These are phyloP conservation scores for Danio tinwini DNA, from an alignment of 2,797 vertebrate species.

Conservation along the genomic window DNA sequence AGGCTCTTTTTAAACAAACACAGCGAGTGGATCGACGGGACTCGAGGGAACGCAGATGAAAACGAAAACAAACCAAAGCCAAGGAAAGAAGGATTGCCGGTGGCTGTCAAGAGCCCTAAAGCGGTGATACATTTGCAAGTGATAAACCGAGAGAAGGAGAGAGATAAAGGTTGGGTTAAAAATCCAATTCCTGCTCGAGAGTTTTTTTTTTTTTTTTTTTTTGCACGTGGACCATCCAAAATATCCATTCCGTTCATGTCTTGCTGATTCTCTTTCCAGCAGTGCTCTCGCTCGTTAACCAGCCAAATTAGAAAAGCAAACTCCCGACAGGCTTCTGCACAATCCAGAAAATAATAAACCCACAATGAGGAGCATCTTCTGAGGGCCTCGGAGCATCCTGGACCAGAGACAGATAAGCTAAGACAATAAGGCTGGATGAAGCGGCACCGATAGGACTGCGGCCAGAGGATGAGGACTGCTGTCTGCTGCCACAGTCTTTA, in stretches of 20 bases:
- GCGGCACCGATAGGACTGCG: slow-evolving; percentile 61
- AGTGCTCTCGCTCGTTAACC: slow-evolving; percentile 4
- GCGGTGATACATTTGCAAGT: background rate
- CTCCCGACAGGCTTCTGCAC: slow-evolving; percentile 49
- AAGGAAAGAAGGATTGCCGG: background rate
- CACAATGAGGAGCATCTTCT: slow-evolving; percentile 55
- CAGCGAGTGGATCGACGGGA: slow-evolving; percentile 13
- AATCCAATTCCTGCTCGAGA: slow-evolving; percentile 43
- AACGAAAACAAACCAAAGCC: slow-evolving; percentile 69
- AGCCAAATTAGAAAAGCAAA: slow-evolving; percentile 50
- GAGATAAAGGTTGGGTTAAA: slow-evolving; percentile 21
- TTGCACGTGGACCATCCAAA: slow-evolving; percentile 32
- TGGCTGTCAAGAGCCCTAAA: slow-evolving; percentile 24
- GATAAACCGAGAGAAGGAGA: slow-evolving; percentile 26
- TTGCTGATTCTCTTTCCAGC: slow-evolving; percentile 12
- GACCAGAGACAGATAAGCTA: slow-evolving; percentile 67
- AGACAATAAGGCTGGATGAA: slow-evolving; percentile 68
- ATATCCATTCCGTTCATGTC: slow-evolving; percentile 24
- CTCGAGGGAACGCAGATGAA: slow-evolving; percentile 43
- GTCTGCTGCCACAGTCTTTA: slow-evolving; percentile 39
- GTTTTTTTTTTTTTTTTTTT: background rate
- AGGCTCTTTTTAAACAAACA: slow-evolving; percentile 50
- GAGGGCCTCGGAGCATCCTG: slow-evolving; percentile 56
- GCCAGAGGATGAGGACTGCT: slow-evolving; percentile 55
- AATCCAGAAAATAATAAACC: slow-evolving; percentile 52